Evolutionary conservation across 2,797 vertebrate species (phyloP).

Genomic region (Enteromius anoplus): DNA sequence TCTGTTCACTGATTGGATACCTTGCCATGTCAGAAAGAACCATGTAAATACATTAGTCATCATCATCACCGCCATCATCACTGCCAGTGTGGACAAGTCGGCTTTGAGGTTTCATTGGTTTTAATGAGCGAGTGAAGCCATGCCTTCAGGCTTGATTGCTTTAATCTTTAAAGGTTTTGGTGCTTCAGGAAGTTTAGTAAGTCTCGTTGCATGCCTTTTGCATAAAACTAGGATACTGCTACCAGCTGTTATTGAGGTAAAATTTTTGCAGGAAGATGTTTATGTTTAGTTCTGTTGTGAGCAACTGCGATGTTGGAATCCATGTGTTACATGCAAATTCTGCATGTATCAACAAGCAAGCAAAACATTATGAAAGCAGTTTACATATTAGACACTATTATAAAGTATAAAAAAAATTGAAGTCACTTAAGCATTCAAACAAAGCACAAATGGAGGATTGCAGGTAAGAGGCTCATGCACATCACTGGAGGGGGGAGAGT

Average conservation of each 20-base stretch:
- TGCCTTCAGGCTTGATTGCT: constrained; percentile 19
- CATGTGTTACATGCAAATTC: constrained; percentile 19
- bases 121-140: constrained; percentile 34
- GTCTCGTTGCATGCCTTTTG: neutral
- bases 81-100: constrained; percentile 38
- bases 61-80: neutral
- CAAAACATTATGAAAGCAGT: neutral
- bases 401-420: constrained; percentile 10
- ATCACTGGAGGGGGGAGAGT: constrained; percentile 43
- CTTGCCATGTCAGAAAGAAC: constrained; percentile 20
- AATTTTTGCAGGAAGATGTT: neutral
- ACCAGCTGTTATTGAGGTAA: neutral
- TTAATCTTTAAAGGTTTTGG: constrained; percentile 30
- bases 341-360: constrained; percentile 10
- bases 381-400: neutral
- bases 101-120: constrained; percentile 13
- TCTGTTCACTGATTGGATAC: constrained; percentile 36
- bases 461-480: constrained; percentile 41
- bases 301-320: neutral
- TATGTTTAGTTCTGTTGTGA: constrained; percentile 6
- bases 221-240: neutral
- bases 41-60: constrained; percentile 45
- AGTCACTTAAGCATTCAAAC: constrained; percentile 3
- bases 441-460: neutral
- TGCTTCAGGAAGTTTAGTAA: neutral